phyloP scores from a whole-genome alignment of 2,888 invertebrate genomes.

The Atherix ibis region DNA sequence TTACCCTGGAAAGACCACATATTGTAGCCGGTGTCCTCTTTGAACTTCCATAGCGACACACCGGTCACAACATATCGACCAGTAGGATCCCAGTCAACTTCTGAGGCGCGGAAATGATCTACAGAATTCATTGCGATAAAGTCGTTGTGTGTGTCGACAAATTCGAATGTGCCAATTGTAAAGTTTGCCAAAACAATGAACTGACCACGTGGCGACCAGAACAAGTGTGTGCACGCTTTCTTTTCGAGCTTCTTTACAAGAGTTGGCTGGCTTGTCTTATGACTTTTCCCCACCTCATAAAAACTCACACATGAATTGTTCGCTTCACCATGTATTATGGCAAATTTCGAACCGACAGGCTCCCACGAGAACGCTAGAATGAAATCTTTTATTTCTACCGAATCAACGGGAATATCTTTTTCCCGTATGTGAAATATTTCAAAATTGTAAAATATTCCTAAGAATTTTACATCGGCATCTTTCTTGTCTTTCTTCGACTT shows the following conservation, averaged over 20 bases:
- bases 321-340: constrained; percentile 87
- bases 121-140: constrained; percentile 88
- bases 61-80: constrained; percentile 93
- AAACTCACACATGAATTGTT: constrained; percentile 72
- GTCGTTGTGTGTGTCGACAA: constrained; percentile 84
- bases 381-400: constrained; percentile 86
- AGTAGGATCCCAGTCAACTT: constrained; percentile 99
- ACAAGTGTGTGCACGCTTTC: constrained; percentile 77
- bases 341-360: constrained; percentile 89
- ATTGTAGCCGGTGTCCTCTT: constrained; percentile 86
- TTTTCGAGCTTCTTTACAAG: constrained; percentile 78
- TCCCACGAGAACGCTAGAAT: constrained; percentile 97
- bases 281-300: constrained; percentile 81
- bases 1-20: constrained; percentile 94
- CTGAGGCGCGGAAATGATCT: constrained; percentile 84
- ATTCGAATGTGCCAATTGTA: constrained; percentile 79
- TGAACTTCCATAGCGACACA: constrained; percentile 90
- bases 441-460: constrained; percentile 95
- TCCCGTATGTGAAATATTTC: constrained; percentile 98
- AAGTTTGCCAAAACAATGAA: constrained; percentile 88
- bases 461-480: constrained; percentile 80
- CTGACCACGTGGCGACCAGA: constrained; percentile 93
- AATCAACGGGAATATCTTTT: constrained; percentile 94
- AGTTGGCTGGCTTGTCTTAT: constrained; percentile 75
- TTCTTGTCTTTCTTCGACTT: constrained; percentile 90